Conservation (phyloP, 2,888 invertebrate species). For the Nezara viridula region DNA sequence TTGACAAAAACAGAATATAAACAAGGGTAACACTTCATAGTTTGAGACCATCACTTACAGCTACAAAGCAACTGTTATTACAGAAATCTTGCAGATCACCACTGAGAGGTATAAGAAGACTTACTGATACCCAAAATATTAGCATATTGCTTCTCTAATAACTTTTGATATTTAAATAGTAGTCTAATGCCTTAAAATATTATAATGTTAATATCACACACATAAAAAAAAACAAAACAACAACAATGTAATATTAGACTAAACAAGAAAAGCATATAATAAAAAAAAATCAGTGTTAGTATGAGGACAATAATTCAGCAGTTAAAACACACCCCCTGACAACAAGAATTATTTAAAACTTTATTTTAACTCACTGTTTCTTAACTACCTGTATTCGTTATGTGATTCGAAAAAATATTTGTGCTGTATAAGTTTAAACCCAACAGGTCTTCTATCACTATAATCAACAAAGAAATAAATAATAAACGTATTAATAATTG, state of each 20-base stretch:
- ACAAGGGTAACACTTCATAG: too few species aligned
- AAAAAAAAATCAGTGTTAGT: neutral
- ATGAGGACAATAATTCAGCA: neutral
- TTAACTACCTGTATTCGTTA: slow-evolving; percentile 48
- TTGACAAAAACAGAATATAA: too few species aligned
- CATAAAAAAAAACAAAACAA: neutral
- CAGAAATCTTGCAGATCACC: too few species aligned
- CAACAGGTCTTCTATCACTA: slow-evolving; percentile 41
- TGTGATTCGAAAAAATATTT: slow-evolving; percentile 27
- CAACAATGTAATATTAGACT: neutral
- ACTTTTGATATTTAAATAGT: too few species aligned
- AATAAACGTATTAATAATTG: neutral
- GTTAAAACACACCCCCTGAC: neutral
- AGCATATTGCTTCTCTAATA: too few species aligned
- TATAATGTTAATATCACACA: neutral
- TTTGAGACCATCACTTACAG: too few species aligned
- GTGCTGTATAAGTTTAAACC: slow-evolving; percentile 18
- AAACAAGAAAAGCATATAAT: neutral
- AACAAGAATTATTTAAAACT: neutral
- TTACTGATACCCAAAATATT: too few species aligned
- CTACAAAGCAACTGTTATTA: too few species aligned
- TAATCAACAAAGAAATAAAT: slow-evolving; percentile 3
- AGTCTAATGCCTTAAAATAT: neutral
- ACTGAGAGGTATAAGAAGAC: too few species aligned
- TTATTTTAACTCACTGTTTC: slow-evolving; percentile 37